Percentiles rank a stretch among this genome's conserved stretches.
These are phyloP conservation scores for Perizoma affinitatum DNA, from an alignment of 2,888 invertebrate genomes.

Conservation along the genomic window DNA sequence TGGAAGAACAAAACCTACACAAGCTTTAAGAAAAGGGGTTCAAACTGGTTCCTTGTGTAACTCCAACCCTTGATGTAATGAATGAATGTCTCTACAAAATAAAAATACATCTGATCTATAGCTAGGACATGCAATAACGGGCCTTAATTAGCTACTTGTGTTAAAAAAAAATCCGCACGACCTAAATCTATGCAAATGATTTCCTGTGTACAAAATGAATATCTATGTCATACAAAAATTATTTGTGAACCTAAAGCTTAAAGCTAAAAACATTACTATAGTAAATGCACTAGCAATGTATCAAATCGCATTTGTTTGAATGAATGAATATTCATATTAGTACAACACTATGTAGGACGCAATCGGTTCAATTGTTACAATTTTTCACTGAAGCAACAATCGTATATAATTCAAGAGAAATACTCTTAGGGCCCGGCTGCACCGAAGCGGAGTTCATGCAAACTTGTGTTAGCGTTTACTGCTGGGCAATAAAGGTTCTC, in stretches of 20 bases:
- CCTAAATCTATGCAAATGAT: background rate
- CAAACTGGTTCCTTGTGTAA: background rate
- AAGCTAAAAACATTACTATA: background rate
- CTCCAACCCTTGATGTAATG: background rate
- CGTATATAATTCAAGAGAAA: background rate
- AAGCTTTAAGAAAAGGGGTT: too few relatives aligned
- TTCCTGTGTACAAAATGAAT: too few relatives aligned
- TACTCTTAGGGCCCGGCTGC: background rate
- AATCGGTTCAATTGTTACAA: conserved; percentile 10
- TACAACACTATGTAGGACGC: conserved; percentile 2
- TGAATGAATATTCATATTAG: too few relatives aligned
- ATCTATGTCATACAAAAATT: too few relatives aligned
- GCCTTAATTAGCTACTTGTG: too few relatives aligned
- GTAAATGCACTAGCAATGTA: conserved; percentile 14
- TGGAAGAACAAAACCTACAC: background rate
- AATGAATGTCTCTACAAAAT: too few relatives aligned
- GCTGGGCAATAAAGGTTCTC: too few relatives aligned
- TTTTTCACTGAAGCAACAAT: conserved; percentile 6
- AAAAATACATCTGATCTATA: too few relatives aligned
- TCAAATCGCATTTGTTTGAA: conserved; percentile 11
- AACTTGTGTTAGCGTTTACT: too few relatives aligned
- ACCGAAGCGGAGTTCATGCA: too few relatives aligned
- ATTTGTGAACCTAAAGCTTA: too few relatives aligned
- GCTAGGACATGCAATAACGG: too few relatives aligned
- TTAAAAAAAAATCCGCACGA: background rate